These are phyloP conservation scores for Eumacrocentrus americanus DNA, from an alignment of 2,888 invertebrate species.

Conservation along the genomic window DNA sequence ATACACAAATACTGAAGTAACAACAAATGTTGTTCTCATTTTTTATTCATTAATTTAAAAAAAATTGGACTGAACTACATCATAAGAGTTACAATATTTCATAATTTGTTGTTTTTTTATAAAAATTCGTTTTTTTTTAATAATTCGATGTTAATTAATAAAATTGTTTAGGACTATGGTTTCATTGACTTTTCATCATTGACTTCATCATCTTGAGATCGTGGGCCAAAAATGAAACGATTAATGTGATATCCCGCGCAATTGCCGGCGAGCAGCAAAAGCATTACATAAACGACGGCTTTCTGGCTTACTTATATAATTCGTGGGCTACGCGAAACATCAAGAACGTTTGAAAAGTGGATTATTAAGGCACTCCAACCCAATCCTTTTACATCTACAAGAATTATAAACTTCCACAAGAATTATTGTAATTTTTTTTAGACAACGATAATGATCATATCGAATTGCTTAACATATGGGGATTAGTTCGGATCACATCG, in stretches of 20 bases:
- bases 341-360: neutral
- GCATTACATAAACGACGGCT: constrained; percentile 35
- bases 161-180: neutral
- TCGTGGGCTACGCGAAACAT: constrained; percentile 26
- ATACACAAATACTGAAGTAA: too few relatives aligned
- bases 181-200: neutral
- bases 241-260: constrained; percentile 4
- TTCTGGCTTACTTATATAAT: constrained; percentile 17
- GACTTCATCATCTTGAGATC: neutral
- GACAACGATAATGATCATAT: too few relatives aligned
- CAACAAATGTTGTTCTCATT: too few relatives aligned
- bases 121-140: neutral
- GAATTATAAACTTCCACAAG: too few relatives aligned
- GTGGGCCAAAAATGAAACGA: constrained; percentile 5
- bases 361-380: constrained; percentile 1
- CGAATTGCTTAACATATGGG: too few relatives aligned
- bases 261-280: constrained; percentile 10
- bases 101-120: too few relatives aligned
- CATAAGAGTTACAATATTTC: too few relatives aligned
- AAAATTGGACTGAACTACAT: too few relatives aligned
- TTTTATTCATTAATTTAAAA: too few relatives aligned
- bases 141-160: neutral
- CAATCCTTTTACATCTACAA: too few relatives aligned
- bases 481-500: neutral
- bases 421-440: too few relatives aligned